Conservation (phyloP, 2,888 invertebrate species). For the Anthophora plumipes region DNA sequence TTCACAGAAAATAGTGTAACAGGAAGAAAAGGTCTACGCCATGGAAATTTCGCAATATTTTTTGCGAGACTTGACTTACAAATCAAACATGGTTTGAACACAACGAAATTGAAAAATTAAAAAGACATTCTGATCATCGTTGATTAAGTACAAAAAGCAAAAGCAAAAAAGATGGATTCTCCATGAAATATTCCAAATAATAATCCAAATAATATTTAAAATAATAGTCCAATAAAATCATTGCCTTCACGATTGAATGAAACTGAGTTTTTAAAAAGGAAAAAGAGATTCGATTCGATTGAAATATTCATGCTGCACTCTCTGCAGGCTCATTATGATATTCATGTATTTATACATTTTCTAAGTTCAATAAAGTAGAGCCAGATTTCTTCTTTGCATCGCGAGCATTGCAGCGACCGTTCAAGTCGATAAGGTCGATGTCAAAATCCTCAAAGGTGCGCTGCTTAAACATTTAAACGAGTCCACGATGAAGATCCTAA, state of each 20-base stretch:
- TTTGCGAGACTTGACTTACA: no score
- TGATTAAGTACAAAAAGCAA: no score
- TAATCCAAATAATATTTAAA: no score
- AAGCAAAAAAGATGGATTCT: no score
- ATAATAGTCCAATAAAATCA: no score
- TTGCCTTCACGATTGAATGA: neutral
- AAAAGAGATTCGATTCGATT: neutral
- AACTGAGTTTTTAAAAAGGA: neutral
- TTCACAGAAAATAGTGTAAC: no score
- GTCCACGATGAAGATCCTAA: neutral
- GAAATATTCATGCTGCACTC: neutral
- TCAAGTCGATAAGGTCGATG: constrained; percentile 12
- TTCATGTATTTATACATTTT: constrained; percentile 1
- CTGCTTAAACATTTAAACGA: constrained; percentile 27
- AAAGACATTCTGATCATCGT: no score
- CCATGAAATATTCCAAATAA: no score
- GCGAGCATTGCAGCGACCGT: neutral
- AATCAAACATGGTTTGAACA: no score
- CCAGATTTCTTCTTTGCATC: neutral
- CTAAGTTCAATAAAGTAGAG: neutral
- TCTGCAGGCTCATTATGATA: neutral
- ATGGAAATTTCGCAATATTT: no score
- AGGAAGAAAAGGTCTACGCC: no score
- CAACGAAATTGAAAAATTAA: no score
- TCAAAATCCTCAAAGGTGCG: constrained; percentile 13